A percentile compares a stretch with the other conserved stretches of the same genome.
These are phyloP conservation scores for Pelodiscus sinensis DNA, from an alignment of 2,113 vertebrate species.

Conservation along the genomic window DNA sequence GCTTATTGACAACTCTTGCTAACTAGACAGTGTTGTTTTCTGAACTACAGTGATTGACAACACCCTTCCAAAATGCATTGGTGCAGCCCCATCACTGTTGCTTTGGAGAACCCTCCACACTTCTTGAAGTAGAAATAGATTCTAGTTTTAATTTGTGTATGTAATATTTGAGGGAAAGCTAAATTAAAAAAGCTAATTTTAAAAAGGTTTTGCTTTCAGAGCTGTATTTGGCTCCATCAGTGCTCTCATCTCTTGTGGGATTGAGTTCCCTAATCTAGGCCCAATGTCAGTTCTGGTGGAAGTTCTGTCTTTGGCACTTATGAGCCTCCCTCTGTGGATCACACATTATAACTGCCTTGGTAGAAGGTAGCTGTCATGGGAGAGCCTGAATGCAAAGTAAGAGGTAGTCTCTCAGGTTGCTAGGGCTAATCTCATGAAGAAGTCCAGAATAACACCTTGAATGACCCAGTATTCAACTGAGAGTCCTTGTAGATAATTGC, in stretches of 20 bases:
- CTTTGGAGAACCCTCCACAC: no score
- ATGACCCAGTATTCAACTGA: rapidly evolving
- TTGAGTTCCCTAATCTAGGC: not conserved
- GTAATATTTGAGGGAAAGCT: not conserved
- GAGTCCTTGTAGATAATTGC: not conserved
- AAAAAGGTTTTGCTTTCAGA: not conserved
- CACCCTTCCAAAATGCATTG: no score
- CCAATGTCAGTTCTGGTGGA: not conserved
- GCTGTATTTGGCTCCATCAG: not conserved
- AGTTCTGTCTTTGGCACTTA: not conserved
- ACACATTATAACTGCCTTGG: not conserved
- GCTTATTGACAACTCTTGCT: no score
- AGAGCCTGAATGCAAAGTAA: not conserved
- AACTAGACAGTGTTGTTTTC: no score
- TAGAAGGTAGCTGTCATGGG: not conserved
- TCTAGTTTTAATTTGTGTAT: not conserved
- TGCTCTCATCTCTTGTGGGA: not conserved
- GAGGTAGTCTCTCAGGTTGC: rapidly evolving
- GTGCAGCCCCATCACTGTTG: not conserved
- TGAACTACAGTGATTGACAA: no score
- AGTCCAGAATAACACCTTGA: not conserved
- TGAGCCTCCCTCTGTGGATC: not conserved
- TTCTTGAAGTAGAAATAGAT: not conserved
- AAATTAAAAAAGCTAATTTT: not conserved
- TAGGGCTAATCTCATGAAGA: not conserved